phyloP scores from a whole-genome alignment of 1,140 invertebrate genomes.

The Heliconius himera region DNA sequence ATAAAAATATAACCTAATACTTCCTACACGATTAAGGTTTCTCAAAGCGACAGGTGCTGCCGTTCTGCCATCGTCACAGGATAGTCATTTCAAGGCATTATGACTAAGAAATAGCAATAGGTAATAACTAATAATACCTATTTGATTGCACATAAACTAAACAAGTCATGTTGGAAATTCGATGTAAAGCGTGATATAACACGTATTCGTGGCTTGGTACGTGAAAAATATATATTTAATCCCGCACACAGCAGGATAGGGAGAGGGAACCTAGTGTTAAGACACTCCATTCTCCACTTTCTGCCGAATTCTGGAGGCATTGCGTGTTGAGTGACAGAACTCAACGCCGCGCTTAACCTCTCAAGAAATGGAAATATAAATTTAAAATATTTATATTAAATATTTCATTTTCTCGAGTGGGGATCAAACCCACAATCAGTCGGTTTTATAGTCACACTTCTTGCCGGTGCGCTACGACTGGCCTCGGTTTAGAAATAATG shows the following conservation, averaged over 20 bases:
- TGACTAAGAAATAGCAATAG: slow-evolving; percentile 17
- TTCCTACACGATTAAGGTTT: slow-evolving; percentile 36
- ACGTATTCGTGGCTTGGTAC: neutral
- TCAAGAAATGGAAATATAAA: no score
- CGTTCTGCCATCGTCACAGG: slow-evolving; percentile 16
- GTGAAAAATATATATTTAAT: neutral
- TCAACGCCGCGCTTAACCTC: no score
- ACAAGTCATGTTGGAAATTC: neutral
- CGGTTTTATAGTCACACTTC: no score
- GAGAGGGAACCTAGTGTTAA: no score
- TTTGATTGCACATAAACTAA: neutral
- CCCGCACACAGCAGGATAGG: no score
- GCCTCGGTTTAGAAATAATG: neutral
- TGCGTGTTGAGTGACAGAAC: no score
- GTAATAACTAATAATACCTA: neutral
- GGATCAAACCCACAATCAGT: no score
- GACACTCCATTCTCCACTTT: no score
- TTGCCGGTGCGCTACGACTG: no score
- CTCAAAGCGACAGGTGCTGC: slow-evolving; percentile 32
- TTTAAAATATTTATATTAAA: no score
- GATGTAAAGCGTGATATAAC: neutral
- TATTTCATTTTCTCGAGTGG: no score
- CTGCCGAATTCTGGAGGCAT: no score
- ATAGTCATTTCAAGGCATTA: slow-evolving; percentile 25
- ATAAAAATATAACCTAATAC: slow-evolving; percentile 26